Percentiles rank a stretch among this genome's conserved stretches.
Conservation (phyloP, 2,888 invertebrate species). For the Nemotelus nigrinus region DNA sequence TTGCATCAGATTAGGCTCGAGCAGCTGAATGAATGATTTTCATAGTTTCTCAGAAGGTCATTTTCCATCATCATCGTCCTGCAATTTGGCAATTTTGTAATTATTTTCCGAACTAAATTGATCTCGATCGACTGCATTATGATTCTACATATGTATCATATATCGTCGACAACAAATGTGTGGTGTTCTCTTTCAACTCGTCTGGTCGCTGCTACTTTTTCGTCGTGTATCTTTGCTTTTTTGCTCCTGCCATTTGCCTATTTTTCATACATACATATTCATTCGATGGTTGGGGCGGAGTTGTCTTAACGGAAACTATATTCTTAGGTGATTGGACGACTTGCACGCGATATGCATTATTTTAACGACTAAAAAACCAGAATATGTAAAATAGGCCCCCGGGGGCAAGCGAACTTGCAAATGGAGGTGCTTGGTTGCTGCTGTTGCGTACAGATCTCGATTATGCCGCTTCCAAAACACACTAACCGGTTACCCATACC, state of each 20-base stretch:
- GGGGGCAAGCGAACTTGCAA: not conserved
- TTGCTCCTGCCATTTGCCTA: constrained; percentile 19
- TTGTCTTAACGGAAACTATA: constrained; percentile 43
- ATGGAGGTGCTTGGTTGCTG: not conserved
- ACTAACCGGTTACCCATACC: constrained; percentile 9
- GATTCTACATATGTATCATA: not conserved
- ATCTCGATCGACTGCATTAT: constrained; percentile 31
- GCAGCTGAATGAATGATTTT: constrained; percentile 2
- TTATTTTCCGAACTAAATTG: constrained; percentile 48
- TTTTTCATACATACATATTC: not conserved
- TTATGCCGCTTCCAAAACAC: too few species aligned
- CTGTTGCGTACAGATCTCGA: not conserved
- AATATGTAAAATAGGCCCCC: constrained; percentile 31
- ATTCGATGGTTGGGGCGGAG: constrained; percentile 30
- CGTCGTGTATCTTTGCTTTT: constrained; percentile 1
- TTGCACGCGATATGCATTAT: constrained; percentile 42
- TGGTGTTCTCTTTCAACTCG: not conserved
- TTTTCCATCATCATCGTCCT: constrained; percentile 30
- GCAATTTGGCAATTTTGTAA: constrained; percentile 51
- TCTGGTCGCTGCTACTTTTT: not conserved
- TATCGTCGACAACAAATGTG: not conserved
- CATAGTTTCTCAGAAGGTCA: constrained; percentile 39
- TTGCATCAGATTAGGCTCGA: constrained; percentile 35
- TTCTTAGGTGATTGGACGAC: constrained; percentile 44
- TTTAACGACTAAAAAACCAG: constrained; percentile 17